Base-by-base conservation (phyloP, 2,888 invertebrate species). In the Drosophila imparisetae region DNA sequence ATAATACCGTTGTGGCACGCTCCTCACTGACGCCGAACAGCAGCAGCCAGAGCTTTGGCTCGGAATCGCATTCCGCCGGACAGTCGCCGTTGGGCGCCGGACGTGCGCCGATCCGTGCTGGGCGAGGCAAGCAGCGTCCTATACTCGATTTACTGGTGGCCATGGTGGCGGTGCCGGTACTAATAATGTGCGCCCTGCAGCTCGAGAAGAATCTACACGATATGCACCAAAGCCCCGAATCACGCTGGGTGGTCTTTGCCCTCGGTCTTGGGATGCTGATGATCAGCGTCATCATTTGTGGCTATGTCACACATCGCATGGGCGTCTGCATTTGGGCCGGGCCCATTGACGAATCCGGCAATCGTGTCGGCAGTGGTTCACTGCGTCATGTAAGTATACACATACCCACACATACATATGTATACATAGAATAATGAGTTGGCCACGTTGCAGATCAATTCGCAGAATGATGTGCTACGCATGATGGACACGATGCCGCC, bases 321-420 rank as follows among this genome's bases (percentile, higher is more conserved):
- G 93, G 93, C 49, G 92, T 93, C 15, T 93, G 93, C 80, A 88
- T 93, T 48, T 93, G 93, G 93, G 90, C 92, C 8, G 93, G 93
- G 18, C 93, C 92, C 57, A 91, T 92, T 40, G 93, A 93, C 61
- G 93, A 92, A 75, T 75, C 90, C 29, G 91, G 91, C 64, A 91
- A 90, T 72, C 81, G 90, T 2, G 75, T 80, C 40, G 72, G 81
- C 54, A 90, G 80, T 21, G 75, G 83, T 10, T 75, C 79, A 34
- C 76, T 90, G 60, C 81, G 85, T 54, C 91, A 91, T 75, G 91
- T 92, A 69, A 90, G 90, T 87, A 30, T 54, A 38, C 18, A 6
- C 0, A 45, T 24, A 45, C 15, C 13, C 6, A 29, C 3, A 29
- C 11, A 29, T 2, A 27, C 10, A 15, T 15, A 52, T 21, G 15